phyloP scores from a whole-genome alignment of 2,797 vertebrate species.

The Danio albolineatus region DNA sequence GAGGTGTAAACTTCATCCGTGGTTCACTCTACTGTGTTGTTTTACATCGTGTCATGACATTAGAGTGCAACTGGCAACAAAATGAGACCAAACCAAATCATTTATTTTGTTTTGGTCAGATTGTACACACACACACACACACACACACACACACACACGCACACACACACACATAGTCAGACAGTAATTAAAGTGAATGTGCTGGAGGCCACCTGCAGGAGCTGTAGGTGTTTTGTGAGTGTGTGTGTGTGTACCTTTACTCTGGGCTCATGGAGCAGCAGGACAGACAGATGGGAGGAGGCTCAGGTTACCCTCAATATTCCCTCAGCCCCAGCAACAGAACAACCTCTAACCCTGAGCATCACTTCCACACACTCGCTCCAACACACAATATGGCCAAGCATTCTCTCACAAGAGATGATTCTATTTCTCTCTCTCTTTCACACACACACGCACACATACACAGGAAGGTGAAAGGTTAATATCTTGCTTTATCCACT shows the following conservation, averaged over 20 bases:
- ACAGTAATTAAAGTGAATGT: conserved; percentile 30
- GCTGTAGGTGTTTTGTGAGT: conserved; percentile 30
- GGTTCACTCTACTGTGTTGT: too few species aligned
- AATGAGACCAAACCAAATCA: not conserved
- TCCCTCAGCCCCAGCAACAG: conserved; percentile 66
- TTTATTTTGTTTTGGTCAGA: conserved; percentile 2
- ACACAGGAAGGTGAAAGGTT: not conserved
- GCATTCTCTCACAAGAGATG: conserved; percentile 36
- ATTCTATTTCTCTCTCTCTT: too few species aligned
- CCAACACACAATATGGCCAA: conserved; percentile 40
- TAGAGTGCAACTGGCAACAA: not conserved
- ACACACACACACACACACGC: not conserved
- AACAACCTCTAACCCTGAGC: conserved; percentile 68
- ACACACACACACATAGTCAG: not conserved
- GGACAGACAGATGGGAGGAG: conserved; percentile 84
- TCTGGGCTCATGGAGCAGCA: conserved; percentile 69
- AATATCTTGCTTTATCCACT: not conserved
- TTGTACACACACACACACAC: not conserved
- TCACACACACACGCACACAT: too few species aligned
- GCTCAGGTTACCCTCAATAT: conserved; percentile 81
- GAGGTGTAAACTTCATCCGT: not conserved
- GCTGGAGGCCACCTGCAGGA: conserved; percentile 34
- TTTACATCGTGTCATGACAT: too few species aligned
- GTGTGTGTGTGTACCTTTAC: conserved; percentile 56
- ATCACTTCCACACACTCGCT: conserved; percentile 52